phyloP scores from a whole-genome alignment of 2,113 vertebrate species.

The Percina caprodes region DNA sequence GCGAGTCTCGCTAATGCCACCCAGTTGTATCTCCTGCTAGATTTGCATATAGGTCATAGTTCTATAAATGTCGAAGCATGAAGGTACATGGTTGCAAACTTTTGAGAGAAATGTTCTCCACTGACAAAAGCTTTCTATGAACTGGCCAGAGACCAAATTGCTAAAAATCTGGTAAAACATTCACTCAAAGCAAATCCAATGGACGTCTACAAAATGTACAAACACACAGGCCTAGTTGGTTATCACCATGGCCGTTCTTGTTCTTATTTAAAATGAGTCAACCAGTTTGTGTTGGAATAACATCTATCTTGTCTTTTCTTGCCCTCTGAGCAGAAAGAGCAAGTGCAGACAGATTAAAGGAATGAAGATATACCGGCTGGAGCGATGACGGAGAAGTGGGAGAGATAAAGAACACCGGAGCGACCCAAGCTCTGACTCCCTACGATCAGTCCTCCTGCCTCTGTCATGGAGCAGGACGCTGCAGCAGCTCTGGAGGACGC shows the following conservation, averaged over 20 bases:
- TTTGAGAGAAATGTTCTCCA: not conserved
- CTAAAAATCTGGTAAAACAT: not conserved
- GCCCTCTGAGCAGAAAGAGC: not conserved
- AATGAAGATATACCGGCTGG: constrained; percentile 9
- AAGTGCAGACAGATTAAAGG: constrained; percentile 9
- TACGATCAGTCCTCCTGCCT: not conserved
- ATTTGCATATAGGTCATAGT: too few species aligned
- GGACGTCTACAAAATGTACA: not conserved
- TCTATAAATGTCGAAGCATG: not conserved
- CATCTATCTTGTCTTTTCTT: not conserved
- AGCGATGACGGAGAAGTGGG: not conserved
- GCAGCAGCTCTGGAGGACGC: constrained; percentile 67
- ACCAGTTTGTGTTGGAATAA: not conserved
- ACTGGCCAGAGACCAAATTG: not conserved
- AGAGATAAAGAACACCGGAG: not conserved
- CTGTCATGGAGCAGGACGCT: constrained; percentile 84
- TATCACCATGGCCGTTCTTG: not conserved
- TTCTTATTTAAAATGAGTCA: not conserved
- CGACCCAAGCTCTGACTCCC: constrained; percentile 29
- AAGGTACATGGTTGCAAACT: not conserved
- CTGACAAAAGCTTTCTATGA: not conserved
- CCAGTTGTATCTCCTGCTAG: too few species aligned
- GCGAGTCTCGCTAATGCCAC: too few species aligned
- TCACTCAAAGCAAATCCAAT: not conserved
- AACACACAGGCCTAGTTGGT: not conserved